Evolutionary conservation across 2,113 vertebrate genomes (phyloP).

Genomic region (Actinemys pallida): DNA sequence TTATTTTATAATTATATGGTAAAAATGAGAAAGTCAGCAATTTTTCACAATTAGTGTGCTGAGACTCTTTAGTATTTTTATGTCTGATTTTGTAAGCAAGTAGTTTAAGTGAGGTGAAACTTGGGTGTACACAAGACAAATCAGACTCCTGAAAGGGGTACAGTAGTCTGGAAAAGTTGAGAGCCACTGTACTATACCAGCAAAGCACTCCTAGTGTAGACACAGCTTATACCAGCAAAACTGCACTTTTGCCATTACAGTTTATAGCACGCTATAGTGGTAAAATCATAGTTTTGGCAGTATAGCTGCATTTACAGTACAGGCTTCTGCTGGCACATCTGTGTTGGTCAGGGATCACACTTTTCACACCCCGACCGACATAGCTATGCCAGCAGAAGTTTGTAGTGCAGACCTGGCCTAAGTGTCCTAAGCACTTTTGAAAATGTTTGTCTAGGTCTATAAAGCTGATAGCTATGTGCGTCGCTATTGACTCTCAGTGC

Average conservation of each 20-base stretch:
- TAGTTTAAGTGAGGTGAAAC: too few species aligned
- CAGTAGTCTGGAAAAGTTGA: too few species aligned
- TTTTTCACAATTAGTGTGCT: too few species aligned
- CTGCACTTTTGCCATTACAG: background rate
- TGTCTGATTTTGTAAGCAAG: too few species aligned
- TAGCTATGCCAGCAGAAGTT: background rate
- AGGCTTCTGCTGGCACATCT: background rate
- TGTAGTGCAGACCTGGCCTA: background rate
- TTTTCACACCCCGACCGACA: background rate
- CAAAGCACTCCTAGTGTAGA: background rate
- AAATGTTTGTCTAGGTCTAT: background rate
- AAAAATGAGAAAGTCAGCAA: too few species aligned
- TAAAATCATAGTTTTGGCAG: background rate
- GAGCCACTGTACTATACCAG: background rate
- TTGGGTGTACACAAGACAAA: too few species aligned
- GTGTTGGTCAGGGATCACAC: background rate
- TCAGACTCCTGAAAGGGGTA: too few species aligned
- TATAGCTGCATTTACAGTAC: background rate
- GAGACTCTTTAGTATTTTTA: too few species aligned
- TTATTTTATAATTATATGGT: too few species aligned
- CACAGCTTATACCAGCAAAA: background rate
- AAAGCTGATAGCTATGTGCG: background rate
- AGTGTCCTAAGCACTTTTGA: background rate
- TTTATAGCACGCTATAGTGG: background rate
- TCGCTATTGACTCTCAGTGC: background rate